Conservation (phyloP, 2,888 invertebrate species). For the Poecilus cupreus region DNA sequence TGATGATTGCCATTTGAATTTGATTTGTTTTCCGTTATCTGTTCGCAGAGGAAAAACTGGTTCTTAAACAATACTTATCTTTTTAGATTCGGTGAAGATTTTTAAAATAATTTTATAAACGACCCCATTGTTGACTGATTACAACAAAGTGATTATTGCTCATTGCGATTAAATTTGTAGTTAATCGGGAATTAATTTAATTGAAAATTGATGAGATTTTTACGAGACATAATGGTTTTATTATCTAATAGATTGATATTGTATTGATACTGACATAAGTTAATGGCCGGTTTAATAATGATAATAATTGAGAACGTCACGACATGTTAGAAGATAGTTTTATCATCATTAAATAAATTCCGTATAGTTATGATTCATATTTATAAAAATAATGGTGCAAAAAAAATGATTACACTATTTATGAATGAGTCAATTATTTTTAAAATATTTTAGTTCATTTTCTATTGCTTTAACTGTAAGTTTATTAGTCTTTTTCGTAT, state of each 20-base stretch:
- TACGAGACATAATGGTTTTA: background rate
- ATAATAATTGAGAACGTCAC: background rate
- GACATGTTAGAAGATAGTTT: background rate
- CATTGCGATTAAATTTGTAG: background rate
- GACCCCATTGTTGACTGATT: too few species aligned
- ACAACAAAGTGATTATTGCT: too few species aligned
- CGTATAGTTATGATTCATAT: background rate
- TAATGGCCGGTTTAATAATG: background rate
- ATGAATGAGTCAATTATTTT: too few species aligned
- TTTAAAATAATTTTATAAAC: too few species aligned
- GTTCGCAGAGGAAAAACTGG: too few species aligned
- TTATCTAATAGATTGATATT: conserved; percentile 21
- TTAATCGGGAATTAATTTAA: background rate
- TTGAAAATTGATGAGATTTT: background rate
- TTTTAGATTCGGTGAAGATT: too few species aligned
- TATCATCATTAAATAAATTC: background rate
- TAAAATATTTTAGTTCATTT: background rate
- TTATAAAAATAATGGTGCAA: background rate
- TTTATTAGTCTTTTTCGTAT: background rate
- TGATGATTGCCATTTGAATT: too few species aligned
- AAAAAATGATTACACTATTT: too few species aligned
- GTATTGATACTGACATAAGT: background rate
- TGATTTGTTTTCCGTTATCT: too few species aligned
- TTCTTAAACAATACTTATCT: too few species aligned
- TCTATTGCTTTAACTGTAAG: background rate